Base-by-base conservation (phyloP, 2,888 invertebrate species). In the Brachypalpus laphriformis region DNA sequence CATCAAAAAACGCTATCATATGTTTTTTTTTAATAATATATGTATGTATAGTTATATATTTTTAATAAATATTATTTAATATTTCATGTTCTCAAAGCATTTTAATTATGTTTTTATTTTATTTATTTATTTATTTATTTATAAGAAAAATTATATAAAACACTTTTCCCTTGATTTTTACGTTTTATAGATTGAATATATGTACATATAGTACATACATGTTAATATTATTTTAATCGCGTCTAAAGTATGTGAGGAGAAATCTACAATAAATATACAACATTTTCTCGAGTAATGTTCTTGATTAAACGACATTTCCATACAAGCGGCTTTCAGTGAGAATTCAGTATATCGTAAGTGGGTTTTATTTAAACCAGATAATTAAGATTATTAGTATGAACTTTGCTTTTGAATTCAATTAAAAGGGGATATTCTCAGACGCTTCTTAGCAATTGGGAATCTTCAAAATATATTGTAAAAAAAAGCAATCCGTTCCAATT, bases 1-100 rank as follows among this genome's bases (percentile, higher is more conserved):
- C 78, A 83, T 83, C 68, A 78, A 83, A 78, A 83, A 70, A 68
- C 54, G 31, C 49, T 54, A n/a, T 31, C 40, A 20, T 59, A 31
- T 37, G 9, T 40, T 45, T 63, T 47, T 3, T 63, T 14, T 65
- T 65, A 49, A n/a, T n/a, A n/a, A 31, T 42, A 11, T 66, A 59
- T 61, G 42, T 72, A 66, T 59, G 59, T 71, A 76, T 54, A 49
- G n/a, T n/a, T 54, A 42, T 71, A 16, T 51, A 40, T 71, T 54
- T 65, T 68, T 37, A 63, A 66, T 82, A 78, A 61, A 72, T 77
- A 72, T 77, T 66, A 61, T 70, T 63, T 54, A 47, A 20, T 65
- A 8, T 51, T 47, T 49, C 37, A 45, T 57, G 31, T 71, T 65
- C 34, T 65, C 40, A 82, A 82, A 82, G 82, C 76, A 76, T 65